Conservation (phyloP, 2,113 vertebrate genomes). For the Muntiacus muntjak region DNA sequence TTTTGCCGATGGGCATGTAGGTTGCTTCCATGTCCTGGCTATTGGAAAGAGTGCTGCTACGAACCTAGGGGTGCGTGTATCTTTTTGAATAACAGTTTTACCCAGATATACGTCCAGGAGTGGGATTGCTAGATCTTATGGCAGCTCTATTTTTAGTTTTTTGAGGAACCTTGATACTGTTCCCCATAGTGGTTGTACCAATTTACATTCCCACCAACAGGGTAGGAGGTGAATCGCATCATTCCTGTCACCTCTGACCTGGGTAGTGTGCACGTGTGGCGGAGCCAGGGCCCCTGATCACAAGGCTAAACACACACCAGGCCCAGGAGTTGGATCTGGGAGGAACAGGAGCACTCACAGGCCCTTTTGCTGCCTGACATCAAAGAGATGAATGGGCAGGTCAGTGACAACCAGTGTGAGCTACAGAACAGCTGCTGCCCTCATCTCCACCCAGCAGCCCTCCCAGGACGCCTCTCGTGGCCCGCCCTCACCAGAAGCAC, state of each 20-base stretch:
- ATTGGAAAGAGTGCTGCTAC: not conserved
- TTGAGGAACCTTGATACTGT: not conserved
- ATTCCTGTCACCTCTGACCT: not conserved
- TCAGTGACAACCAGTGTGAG: not conserved
- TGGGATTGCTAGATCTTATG: not conserved
- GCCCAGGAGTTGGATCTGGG: not conserved
- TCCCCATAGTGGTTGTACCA: not conserved
- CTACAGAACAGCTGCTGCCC: not conserved
- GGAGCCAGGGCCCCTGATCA: not conserved
- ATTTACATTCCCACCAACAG: not conserved
- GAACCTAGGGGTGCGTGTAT: not conserved
- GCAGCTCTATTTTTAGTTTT: not conserved
- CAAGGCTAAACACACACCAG: not conserved
- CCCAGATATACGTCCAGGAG: rapidly evolving
- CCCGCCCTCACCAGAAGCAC: not conserved
- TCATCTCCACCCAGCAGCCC: not conserved
- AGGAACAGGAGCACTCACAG: not conserved
- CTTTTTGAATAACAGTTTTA: not conserved
- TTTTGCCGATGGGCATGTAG: not conserved
- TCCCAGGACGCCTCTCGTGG: not conserved
- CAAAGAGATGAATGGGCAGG: not conserved
- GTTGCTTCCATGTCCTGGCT: not conserved
- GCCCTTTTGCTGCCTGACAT: not conserved
- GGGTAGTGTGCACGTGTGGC: rapidly evolving
- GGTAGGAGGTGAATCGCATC: not conserved